Evolutionary conservation across 2,113 vertebrate genomes (phyloP).

Genomic region (Actenoides hombroni): DNA sequence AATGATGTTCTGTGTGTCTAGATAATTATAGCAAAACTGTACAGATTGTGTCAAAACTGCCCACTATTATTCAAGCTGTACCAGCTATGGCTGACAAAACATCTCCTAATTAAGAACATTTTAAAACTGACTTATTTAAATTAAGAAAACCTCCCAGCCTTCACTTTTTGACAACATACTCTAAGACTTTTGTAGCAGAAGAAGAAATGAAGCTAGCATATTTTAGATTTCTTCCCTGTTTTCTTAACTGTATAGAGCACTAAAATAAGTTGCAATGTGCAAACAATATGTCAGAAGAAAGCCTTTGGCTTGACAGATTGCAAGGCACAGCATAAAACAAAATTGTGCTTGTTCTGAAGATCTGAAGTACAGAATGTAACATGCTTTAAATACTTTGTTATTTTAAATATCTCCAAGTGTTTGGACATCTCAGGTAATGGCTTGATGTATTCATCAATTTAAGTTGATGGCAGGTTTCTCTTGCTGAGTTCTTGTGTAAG

Average conservation of each 20-base stretch:
- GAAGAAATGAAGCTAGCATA: background rate
- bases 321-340: background rate
- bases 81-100: background rate
- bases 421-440: background rate
- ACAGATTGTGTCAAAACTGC: conserved; percentile 9
- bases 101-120: conserved; percentile 1
- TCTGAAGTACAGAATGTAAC: background rate
- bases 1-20: background rate
- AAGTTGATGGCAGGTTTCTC: background rate
- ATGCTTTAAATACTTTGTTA: background rate
- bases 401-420: background rate
- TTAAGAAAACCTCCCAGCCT: background rate
- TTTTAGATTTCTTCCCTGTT: background rate
- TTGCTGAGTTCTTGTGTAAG: background rate
- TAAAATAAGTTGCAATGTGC: background rate
- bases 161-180: background rate
- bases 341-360: background rate
- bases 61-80: background rate
- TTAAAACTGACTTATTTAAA: background rate
- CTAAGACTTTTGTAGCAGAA: background rate
- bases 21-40: conserved; percentile 27
- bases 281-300: conserved; percentile 2
- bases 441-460: background rate
- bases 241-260: background rate
- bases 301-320: background rate